These are phyloP conservation scores for Gymnothorax reevesii DNA, from an alignment of 2,797 vertebrate species.

Conservation along the genomic window DNA sequence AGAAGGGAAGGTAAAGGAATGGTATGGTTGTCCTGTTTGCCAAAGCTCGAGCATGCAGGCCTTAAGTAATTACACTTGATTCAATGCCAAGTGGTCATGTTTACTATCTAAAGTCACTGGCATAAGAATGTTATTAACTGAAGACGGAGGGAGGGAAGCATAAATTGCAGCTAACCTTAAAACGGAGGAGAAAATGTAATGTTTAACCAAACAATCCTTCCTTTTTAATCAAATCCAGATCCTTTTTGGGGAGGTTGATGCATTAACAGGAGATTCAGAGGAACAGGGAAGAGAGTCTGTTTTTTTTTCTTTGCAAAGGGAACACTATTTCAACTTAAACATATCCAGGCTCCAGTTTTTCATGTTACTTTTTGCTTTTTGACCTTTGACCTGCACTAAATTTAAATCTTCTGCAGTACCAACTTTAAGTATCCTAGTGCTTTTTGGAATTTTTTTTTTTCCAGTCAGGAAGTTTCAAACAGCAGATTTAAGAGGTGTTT, in stretches of 20 bases:
- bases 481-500: slow-evolving; percentile 10
- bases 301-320: slow-evolving; percentile 29
- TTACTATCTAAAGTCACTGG: slow-evolving; percentile 39
- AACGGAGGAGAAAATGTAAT: slow-evolving; percentile 48
- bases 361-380: slow-evolving; percentile 22
- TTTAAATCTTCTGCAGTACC: slow-evolving; percentile 34
- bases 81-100: slow-evolving; percentile 38
- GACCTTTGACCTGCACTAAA: slow-evolving; percentile 40
- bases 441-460: slow-evolving; percentile 28
- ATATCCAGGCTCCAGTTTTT: slow-evolving; percentile 43
- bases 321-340: slow-evolving; percentile 48
- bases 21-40: slow-evolving; percentile 31
- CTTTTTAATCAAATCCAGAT: slow-evolving; percentile 50
- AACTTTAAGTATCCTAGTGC: slow-evolving; percentile 27
- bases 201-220: slow-evolving; percentile 42
- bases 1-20: slow-evolving; percentile 11
- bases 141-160: slow-evolving; percentile 30
- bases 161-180: slow-evolving; percentile 43
- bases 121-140: slow-evolving; percentile 36
- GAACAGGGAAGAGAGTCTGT: slow-evolving; percentile 26
- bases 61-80: slow-evolving; percentile 44
- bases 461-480: slow-evolving; percentile 34
- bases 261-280: slow-evolving; percentile 18
- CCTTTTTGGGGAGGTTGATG: slow-evolving; percentile 32
- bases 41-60: slow-evolving; percentile 30